These are phyloP conservation scores for Potorous gilbertii DNA, from an alignment of 2,797 vertebrate genomes.

Conservation along the genomic window DNA sequence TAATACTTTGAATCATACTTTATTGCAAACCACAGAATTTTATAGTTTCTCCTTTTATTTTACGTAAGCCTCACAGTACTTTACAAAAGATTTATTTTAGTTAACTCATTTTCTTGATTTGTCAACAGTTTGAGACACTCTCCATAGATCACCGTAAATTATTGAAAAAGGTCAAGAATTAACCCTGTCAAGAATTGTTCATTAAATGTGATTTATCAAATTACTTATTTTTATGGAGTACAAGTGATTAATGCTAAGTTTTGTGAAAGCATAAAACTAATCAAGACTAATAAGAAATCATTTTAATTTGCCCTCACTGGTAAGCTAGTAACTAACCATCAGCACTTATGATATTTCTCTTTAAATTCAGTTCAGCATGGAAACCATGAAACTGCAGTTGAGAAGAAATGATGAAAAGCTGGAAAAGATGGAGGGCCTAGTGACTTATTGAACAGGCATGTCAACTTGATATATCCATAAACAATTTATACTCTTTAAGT, in stretches of 20 bases:
- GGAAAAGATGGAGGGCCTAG: not conserved
- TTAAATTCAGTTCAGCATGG: not conserved
- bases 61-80: not conserved
- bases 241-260: not conserved
- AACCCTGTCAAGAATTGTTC: not conserved
- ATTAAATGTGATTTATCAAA: not conserved
- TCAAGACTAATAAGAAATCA: not conserved
- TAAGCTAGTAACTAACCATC: not conserved
- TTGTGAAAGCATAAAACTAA: not conserved
- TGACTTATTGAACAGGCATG: not conserved
- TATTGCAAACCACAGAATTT: not conserved
- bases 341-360: not conserved
- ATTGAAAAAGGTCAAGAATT: not conserved
- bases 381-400: not conserved
- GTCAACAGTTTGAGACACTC: not conserved
- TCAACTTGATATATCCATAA: not conserved
- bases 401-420: not conserved
- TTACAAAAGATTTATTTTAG: not conserved
- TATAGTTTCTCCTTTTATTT: not conserved
- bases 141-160: not conserved
- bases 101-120: not conserved
- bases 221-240: not conserved
- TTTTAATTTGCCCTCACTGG: not conserved
- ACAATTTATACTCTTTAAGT: not conserved
- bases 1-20: not conserved